Evolutionary conservation across 2,888 invertebrate species (phyloP), one percentile per base, ranked within the genome.

Genomic region (Desoria tigrina): DNA sequence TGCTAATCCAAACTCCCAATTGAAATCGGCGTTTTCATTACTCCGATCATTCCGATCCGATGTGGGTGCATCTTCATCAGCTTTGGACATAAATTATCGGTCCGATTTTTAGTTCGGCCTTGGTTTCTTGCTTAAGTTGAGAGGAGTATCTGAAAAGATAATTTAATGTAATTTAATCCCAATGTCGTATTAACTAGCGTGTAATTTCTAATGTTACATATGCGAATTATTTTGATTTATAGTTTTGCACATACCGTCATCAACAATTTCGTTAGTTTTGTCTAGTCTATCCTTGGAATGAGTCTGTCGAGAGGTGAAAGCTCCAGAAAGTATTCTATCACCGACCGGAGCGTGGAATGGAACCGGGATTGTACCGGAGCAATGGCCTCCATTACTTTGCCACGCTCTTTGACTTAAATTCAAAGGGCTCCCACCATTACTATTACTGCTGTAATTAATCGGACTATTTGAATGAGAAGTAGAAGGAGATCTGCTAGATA

Each of bases 151-250:
- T n/a, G n/a, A n/a, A n/a, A n/a, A n/a, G n/a, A n/a, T n/a, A n/a
- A n/a, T n/a, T n/a, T n/a, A n/a, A n/a, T n/a, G n/a, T n/a, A n/a
- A n/a, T n/a, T n/a, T n/a, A n/a, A n/a, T n/a, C n/a, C n/a, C n/a
- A n/a, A n/a, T n/a, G n/a, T n/a, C n/a, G n/a, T n/a, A n/a, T n/a
- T n/a, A n/a, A n/a, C n/a, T n/a, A n/a, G n/a, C n/a, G n/a, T n/a
- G 49, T 49, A 18, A 49, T 27, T 61, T 11, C 51, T 28, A 51
- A 26, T 61, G 51, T 45, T 37, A 61, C n/a, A n/a, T n/a, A n/a
- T 39, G 66, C 64, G 58, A 59, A 49, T 50, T 21, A 59, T 42
- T 63, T 51, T 68, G 42, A 49, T 27, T 57, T 42, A 49, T 21
- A n/a, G n/a, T n/a, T n/a, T n/a, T n/a, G n/a, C n/a, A n/a, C n/a